Evolutionary conservation across 2,113 vertebrate species (phyloP), one percentile per base, ranked within the genome.

Genomic region (Choloepus hoffmanni): DNA sequence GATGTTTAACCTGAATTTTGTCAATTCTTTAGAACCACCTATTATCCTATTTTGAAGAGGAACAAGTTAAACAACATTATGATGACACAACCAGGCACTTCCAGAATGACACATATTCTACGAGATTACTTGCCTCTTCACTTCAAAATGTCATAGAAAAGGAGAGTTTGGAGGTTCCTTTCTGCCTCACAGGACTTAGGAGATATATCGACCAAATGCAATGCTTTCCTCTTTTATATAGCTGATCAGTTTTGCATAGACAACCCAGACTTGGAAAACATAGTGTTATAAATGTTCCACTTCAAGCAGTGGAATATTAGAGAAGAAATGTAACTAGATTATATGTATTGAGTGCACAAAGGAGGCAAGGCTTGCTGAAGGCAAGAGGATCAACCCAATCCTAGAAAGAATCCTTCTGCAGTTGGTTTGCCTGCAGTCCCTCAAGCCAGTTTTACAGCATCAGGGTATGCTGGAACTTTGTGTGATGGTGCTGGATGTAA

Each of bases 1-100:
- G 77, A 55, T 86, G 10, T 89, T 92, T 91, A 96, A 85, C 30
- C 50, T 92, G 23, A 92, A 83, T 93, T 4, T 73, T 53, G 60
- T 73, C 67, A 85, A 93, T 62, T 0, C 24, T 68, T 95, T 60
- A 68, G 33, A 72, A 21, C 48, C 78, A 72, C 33, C n/a, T 92
- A 67, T 58, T 67, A 74, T 68, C 45, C 36, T 93, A 40, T 28
- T 15, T 36, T 78, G 18, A 93, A 68, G 26, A 96, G 18, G 60
- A 92, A 73, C 28, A 79, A 87, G 30, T 58, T 53, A 72, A 92
- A 92, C 60, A 91, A 62, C 33, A 79, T 58, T n/a, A 82, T 63
- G 40, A 76, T 23, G 55, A 86, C 81, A 68, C 8, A 50, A 85
- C 58, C 50, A 85, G 85, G 40, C 21, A 81, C 24, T 33, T 53